phyloP scores from a whole-genome alignment of 2,797 vertebrate genomes.

The Sylvia borin region DNA sequence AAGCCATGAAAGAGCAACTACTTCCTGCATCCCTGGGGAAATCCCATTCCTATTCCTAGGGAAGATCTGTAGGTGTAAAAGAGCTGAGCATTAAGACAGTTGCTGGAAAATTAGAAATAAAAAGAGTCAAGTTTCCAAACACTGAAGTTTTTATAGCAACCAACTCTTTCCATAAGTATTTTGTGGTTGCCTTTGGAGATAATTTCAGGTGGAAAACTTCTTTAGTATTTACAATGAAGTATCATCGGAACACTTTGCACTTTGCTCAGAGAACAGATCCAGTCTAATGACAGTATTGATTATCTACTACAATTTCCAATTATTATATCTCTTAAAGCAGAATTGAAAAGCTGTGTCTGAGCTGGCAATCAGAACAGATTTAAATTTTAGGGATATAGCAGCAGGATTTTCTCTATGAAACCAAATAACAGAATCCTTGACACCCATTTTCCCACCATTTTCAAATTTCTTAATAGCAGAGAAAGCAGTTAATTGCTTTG shows the following conservation, averaged over 20 bases:
- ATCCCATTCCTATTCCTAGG: neutral
- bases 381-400: neutral
- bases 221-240: neutral
- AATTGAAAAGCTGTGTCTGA: neutral
- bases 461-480: constrained; percentile 1
- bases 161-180: neutral
- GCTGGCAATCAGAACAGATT: neutral
- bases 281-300: neutral
- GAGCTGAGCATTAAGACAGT: neutral
- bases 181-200: neutral
- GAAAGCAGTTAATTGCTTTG: neutral
- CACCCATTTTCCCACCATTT: neutral
- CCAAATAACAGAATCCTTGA: neutral
- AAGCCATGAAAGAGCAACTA: neutral
- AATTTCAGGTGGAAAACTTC: neutral
- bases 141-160: neutral
- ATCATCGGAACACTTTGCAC: neutral
- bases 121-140: neutral
- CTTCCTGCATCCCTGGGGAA: neutral
- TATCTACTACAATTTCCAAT: neutral
- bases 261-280: neutral
- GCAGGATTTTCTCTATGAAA: neutral
- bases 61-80: neutral
- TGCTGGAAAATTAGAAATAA: neutral
- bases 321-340: neutral